Conservation (phyloP, 2,113 vertebrate species). For the Rhegmatorhina hoffmannsi region DNA sequence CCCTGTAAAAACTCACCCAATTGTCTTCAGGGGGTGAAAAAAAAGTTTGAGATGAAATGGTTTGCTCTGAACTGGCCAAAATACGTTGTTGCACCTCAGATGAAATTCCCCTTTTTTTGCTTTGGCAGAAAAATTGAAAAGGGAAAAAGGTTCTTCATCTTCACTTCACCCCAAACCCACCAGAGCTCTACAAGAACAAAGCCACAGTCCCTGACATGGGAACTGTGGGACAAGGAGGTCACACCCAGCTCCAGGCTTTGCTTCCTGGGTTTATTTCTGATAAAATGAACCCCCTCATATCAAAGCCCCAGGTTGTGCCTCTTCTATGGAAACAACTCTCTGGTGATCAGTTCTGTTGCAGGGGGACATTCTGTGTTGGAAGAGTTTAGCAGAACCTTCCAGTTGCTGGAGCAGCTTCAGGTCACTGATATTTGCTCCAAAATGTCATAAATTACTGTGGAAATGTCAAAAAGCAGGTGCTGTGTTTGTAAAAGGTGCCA, state of each 20-base stretch:
- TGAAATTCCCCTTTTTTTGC: background rate
- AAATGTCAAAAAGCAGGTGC: background rate
- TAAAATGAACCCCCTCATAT: background rate
- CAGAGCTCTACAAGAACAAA: background rate
- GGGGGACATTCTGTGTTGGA: background rate
- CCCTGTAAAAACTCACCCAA: background rate
- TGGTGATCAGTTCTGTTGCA: background rate
- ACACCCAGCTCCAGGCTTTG: background rate
- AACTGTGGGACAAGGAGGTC: background rate
- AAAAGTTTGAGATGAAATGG: background rate
- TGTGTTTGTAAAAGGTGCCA: background rate
- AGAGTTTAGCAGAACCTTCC: background rate
- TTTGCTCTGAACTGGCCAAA: background rate
- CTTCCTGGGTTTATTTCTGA: background rate
- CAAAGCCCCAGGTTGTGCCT: background rate
- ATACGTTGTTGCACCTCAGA: background rate
- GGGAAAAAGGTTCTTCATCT: background rate
- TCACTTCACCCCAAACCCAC: background rate
- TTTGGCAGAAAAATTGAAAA: background rate
- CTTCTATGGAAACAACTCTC: background rate
- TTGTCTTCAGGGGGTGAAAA: background rate
- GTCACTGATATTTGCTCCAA: background rate
- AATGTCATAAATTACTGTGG: background rate
- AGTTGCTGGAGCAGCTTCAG: background rate
- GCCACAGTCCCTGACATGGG: background rate